These are phyloP conservation scores for Maconellicoccus hirsutus DNA, from an alignment of 1,140 invertebrate genomes.

Conservation along the genomic window DNA sequence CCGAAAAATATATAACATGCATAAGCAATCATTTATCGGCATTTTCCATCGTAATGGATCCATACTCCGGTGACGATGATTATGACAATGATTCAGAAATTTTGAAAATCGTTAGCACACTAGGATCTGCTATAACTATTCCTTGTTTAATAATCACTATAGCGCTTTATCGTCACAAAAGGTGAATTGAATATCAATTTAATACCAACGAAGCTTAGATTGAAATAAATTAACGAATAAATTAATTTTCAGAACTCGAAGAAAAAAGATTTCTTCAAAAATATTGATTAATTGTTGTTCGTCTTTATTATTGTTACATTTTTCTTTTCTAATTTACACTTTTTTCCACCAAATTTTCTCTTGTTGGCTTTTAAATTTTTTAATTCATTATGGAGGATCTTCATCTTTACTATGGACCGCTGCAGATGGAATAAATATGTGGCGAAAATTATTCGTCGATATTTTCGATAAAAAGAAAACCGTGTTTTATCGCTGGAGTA, in stretches of 20 bases:
- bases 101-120: neutral
- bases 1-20: neutral
- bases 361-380: neutral
- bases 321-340: neutral
- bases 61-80: neutral
- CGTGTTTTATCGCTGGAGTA: neutral
- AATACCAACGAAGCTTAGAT: no score
- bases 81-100: neutral
- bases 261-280: neutral
- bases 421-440: conserved; percentile 15
- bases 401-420: neutral
- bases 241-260: neutral
- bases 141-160: neutral
- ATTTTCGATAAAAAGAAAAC: neutral
- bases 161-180: neutral
- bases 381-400: neutral
- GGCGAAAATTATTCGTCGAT: neutral
- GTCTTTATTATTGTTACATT: neutral
- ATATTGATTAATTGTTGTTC: neutral
- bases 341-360: neutral
- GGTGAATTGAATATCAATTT: no score
- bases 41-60: conserved; percentile 10
- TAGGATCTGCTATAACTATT: neutral
- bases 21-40: neutral
- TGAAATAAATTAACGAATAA: no score